Percentiles rank a stretch among this genome's conserved stretches.
These are phyloP conservation scores for Odontomachus brunneus DNA, from an alignment of 1,140 invertebrate genomes.

Conservation along the genomic window DNA sequence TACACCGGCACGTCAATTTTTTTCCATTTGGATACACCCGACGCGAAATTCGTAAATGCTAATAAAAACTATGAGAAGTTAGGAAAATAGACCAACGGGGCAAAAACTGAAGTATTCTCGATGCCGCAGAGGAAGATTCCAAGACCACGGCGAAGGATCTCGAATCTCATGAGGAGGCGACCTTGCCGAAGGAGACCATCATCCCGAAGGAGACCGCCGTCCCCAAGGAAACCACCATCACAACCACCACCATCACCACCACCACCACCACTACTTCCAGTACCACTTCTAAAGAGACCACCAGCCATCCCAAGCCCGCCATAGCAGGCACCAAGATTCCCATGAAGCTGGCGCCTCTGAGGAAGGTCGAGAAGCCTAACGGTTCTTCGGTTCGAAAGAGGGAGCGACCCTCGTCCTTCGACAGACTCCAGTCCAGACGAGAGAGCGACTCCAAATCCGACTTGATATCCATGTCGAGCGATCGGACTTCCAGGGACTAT, in stretches of 20 bases:
- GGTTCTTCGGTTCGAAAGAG: constrained; percentile 57
- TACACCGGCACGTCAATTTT: background rate
- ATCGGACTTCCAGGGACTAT: constrained; percentile 81
- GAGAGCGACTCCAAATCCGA: constrained; percentile 64
- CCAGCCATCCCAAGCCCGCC: background rate
- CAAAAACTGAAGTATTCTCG: constrained; percentile 10
- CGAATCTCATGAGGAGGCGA: constrained; percentile 84
- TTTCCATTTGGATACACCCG: background rate
- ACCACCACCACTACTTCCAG: too few species aligned
- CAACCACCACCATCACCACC: too few species aligned
- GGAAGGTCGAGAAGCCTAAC: constrained; percentile 71
- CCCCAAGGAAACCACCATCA: constrained; percentile 7
- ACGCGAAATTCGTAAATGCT: background rate
- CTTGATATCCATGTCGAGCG: constrained; percentile 72
- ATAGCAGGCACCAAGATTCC: constrained; percentile 78
- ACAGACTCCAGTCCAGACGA: constrained; percentile 61
- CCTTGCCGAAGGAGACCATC: constrained; percentile 73
- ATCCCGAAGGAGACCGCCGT: constrained; percentile 15
- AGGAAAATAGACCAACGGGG: background rate
- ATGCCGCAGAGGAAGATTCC: constrained; percentile 83
- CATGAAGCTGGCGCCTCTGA: constrained; percentile 79
- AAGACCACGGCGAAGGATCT: constrained; percentile 84
- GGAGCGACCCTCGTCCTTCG: constrained; percentile 62
- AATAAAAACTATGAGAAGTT: constrained; percentile 6
- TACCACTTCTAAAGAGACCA: constrained; percentile 23